phyloP scores from a whole-genome alignment of 2,113 vertebrate species.

The Pterocles burchelli region DNA sequence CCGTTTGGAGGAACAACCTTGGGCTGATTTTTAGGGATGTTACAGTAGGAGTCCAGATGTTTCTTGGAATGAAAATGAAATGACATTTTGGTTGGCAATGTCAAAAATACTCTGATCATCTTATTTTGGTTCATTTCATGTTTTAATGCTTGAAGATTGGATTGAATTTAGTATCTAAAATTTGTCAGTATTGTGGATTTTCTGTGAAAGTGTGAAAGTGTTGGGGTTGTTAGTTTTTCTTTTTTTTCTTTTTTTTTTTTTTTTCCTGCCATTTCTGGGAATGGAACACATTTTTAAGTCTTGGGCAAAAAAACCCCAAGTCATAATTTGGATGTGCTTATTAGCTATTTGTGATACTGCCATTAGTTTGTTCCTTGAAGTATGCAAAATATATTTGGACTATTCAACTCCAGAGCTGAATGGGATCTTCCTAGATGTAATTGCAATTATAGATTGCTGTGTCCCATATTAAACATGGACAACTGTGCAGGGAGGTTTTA shows the following conservation, averaged over 20 bases:
- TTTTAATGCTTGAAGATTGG: background rate
- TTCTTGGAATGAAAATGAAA: background rate
- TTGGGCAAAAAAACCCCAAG: background rate
- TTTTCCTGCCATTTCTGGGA: background rate
- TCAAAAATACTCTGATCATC: background rate
- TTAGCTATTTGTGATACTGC: background rate
- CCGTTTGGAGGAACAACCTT: background rate
- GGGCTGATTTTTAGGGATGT: background rate
- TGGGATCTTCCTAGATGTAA: background rate
- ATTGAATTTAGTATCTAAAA: background rate
- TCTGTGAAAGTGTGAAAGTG: background rate
- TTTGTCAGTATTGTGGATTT: background rate
- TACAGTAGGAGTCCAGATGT: background rate
- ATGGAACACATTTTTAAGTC: background rate
- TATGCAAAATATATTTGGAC: background rate
- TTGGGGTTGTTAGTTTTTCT: too few relatives aligned
- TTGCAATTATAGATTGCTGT: background rate
- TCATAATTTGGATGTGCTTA: background rate
- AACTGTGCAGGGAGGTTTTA: background rate
- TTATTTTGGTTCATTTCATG: background rate
- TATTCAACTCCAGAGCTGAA: background rate
- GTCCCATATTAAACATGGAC: fast-evolving
- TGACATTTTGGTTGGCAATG: background rate
- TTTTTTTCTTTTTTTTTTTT: background rate
- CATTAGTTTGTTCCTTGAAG: background rate